phyloP scores from a whole-genome alignment of 2,888 invertebrate species.

The Cheilosia variabilis region DNA sequence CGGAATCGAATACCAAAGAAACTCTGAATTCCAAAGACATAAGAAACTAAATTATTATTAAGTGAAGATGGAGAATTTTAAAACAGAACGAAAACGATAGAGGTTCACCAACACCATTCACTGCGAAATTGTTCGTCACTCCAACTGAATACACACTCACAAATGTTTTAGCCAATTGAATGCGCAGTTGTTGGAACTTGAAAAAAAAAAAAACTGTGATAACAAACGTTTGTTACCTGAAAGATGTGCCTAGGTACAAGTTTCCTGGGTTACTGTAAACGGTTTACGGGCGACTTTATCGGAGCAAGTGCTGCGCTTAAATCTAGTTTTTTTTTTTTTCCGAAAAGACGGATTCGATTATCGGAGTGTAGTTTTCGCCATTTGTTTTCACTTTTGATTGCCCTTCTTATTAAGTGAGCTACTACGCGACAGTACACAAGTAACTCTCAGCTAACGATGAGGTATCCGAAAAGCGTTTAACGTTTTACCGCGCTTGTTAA shows the following conservation, averaged over 20 bases:
- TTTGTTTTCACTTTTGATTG: constrained; percentile 1
- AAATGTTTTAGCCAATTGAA: background rate
- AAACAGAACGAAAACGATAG: no score
- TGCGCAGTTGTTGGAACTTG: background rate
- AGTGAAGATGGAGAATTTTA: no score
- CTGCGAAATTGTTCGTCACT: background rate
- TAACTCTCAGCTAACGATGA: constrained; percentile 42
- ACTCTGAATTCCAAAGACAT: background rate
- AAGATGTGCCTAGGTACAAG: background rate
- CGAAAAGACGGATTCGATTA: background rate
- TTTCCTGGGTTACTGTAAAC: background rate
- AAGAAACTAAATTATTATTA: no score
- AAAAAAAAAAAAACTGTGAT: background rate
- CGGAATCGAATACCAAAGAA: background rate
- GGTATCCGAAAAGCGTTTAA: constrained; percentile 27
- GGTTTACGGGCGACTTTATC: background rate
- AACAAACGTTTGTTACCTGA: background rate
- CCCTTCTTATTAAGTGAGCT: constrained; percentile 12
- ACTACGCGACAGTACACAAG: constrained; percentile 33
- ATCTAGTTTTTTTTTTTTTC: constrained; percentile 4
- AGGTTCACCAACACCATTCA: no score
- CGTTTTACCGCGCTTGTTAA: background rate
- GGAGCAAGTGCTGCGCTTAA: background rate
- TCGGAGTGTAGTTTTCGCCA: background rate
- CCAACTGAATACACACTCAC: background rate